Percentiles rank a stretch among this genome's conserved stretches.
Evolutionary conservation across 2,888 invertebrate species (phyloP).

Genomic region (Agapostemon virescens): DNA sequence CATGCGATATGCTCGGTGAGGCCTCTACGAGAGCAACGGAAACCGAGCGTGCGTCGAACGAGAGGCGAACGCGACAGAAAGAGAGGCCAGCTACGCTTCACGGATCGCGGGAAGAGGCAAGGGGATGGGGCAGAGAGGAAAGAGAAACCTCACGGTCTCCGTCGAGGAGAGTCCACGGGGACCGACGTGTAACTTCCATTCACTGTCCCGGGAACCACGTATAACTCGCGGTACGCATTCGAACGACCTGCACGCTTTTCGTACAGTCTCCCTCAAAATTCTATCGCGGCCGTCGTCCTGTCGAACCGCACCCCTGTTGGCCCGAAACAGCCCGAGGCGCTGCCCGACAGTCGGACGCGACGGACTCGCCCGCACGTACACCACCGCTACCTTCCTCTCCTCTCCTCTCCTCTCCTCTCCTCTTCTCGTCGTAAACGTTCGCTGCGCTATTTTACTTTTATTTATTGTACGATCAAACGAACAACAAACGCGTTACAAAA

Average conservation of each 20-base stretch:
- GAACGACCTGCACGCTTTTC: slow-evolving; percentile 59
- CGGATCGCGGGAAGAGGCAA: slow-evolving; percentile 25
- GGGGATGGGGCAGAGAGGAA: slow-evolving; percentile 36
- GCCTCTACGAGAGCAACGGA: slow-evolving; percentile 51
- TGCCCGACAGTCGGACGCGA: no score
- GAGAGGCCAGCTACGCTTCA: slow-evolving; percentile 40
- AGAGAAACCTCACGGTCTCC: slow-evolving; percentile 59
- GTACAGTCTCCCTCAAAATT: slow-evolving; percentile 63
- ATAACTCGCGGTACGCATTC: slow-evolving; percentile 63
- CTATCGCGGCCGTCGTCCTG: not conserved
- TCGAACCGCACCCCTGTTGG: not conserved
- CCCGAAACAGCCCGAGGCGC: no score
- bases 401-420: no score
- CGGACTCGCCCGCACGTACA: no score
- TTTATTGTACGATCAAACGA: not conserved
- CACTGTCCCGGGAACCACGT: slow-evolving; percentile 64
- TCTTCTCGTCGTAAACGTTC: not conserved
- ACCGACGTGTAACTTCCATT: slow-evolving; percentile 63
- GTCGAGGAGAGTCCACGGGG: slow-evolving; percentile 51
- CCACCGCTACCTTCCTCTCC: no score
- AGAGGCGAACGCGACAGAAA: slow-evolving; percentile 35
- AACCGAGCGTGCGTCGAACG: slow-evolving; percentile 30
- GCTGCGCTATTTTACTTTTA: not conserved
- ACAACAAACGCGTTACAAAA: not conserved
- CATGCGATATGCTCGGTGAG: slow-evolving; percentile 55